phyloP scores from a whole-genome alignment of 2,888 invertebrate genomes.

The Temnothorax ravouxi region DNA sequence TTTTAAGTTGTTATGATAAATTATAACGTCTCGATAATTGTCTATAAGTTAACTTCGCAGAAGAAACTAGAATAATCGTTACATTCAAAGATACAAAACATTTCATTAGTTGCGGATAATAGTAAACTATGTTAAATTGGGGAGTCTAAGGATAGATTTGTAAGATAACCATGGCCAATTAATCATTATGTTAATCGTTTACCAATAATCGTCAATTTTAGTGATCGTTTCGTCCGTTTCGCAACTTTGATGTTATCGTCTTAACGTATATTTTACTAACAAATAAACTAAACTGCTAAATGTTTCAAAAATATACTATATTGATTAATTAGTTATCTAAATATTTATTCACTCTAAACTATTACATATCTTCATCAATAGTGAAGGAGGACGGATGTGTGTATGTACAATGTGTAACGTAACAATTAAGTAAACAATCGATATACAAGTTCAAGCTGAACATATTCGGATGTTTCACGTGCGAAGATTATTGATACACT shows the following conservation, averaged over 20 bases:
- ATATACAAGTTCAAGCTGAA: conserved; percentile 5
- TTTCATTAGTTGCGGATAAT: background rate
- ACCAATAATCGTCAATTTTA: conserved; percentile 12
- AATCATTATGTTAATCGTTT: background rate
- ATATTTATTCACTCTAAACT: conserved; percentile 7
- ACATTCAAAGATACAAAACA: background rate
- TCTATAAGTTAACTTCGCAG: background rate
- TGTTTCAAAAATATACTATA: background rate
- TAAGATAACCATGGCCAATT: conserved; percentile 7
- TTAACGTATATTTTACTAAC: conserved; percentile 6
- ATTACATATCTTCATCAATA: background rate
- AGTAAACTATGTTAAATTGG: background rate
- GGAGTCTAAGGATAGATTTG: background rate
- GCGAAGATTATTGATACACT: conserved; percentile 92
- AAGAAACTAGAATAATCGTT: background rate
- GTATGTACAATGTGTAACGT: background rate
- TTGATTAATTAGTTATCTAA: background rate
- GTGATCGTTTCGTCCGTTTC: background rate
- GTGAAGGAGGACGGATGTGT: background rate
- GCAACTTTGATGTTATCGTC: background rate
- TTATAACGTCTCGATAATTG: background rate
- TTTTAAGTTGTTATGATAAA: background rate
- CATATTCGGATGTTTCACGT: conserved; percentile 86
- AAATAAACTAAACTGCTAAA: background rate
- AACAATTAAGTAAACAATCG: conserved; percentile 9